phyloP scores from a whole-genome alignment of 2,797 vertebrate genomes.

The Spheniscus humboldti region DNA sequence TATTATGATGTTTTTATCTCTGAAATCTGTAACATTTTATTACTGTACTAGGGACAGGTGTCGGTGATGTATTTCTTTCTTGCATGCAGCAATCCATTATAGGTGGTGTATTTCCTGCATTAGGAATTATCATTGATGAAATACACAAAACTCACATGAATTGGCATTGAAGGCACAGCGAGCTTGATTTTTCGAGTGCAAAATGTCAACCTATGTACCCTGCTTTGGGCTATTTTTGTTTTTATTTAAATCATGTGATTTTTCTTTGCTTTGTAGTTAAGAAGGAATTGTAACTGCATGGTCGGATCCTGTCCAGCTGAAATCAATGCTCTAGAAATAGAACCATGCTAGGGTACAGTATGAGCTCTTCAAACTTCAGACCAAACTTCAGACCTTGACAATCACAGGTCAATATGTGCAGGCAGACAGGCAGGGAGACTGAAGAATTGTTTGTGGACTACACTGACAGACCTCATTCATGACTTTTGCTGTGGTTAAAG shows the following conservation, averaged over 20 bases:
- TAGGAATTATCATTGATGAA: neutral
- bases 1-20: slow-evolving; percentile 68
- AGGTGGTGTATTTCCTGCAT: neutral
- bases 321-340: neutral
- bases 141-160: neutral
- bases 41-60: slow-evolving; percentile 9
- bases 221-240: neutral
- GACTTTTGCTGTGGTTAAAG: neutral
- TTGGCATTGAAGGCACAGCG: neutral
- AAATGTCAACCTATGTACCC: neutral
- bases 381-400: neutral
- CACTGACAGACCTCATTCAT: neutral
- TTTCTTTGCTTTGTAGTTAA: neutral
- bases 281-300: neutral
- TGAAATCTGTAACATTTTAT: slow-evolving; percentile 58
- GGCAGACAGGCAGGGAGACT: neutral
- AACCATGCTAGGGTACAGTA: neutral
- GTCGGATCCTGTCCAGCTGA: neutral
- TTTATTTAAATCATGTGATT: neutral
- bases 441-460: accelerated
- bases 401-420: neutral
- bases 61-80: slow-evolving; percentile 42
- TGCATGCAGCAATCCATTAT: neutral
- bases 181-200: neutral
- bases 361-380: neutral